Base-by-base conservation (phyloP, 2,797 vertebrate species). In the Aeoliscus strigatus region DNA sequence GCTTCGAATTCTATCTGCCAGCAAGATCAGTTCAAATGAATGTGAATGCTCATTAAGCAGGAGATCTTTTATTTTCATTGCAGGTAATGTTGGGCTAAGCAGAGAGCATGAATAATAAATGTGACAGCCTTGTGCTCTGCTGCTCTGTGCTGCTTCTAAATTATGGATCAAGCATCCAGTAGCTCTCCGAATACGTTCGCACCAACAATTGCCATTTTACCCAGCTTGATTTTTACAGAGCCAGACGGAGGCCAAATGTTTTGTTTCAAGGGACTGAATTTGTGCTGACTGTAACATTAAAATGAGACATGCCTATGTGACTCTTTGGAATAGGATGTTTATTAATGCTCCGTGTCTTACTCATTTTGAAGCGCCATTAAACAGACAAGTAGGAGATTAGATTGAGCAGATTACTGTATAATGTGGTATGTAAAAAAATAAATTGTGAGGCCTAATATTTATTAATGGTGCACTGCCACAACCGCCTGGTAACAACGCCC, bases 141-240 rank as follows among this genome's bases (percentile, higher is more conserved):
- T 48, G 45, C 44, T 14, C 55, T 62, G 67, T 70, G 67, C 63
- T 50, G 17, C 54, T 39, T 51, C 49, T 87, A 61, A 84, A 86
- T 88, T 77, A 89, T 85, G 70, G 63, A 86, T 84, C 66, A 70
- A 66, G 58, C 72, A 51, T 60, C 66, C 56, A 38, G 51, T 29
- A 29, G 55, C 62, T 70, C 50, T 44, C 27, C 3, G 11, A 27
- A 73, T 60, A 64, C 53, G 39, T 43, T 67, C 25, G 35, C 50
- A 51, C 41, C 46, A 17, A 31, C 24, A 12, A 49, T 41, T 29
- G 49, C 51, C 53, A 53, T 70, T 74, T 70, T 62, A 52, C 65
- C 14, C 17, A 12, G 47, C 54, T 39, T 39, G 13, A 28, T 44
- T 21, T 28, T 33, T 9, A 12, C 15, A 15, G 12, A 16, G 31